phyloP scores from a whole-genome alignment of 1,140 invertebrate species.

The Cydia amplana region DNA sequence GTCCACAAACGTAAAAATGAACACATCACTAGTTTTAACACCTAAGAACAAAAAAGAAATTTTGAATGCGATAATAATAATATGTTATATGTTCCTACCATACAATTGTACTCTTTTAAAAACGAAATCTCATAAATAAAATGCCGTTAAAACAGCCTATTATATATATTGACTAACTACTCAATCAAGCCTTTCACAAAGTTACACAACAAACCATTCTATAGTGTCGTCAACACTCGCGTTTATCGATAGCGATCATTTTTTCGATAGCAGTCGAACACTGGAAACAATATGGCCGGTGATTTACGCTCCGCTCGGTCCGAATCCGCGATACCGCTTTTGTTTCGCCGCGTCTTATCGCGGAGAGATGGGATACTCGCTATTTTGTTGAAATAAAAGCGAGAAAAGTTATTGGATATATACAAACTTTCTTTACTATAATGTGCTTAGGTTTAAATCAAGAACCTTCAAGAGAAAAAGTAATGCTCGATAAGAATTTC shows the following conservation, averaged over 20 bases:
- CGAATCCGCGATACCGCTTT: constrained; percentile 75
- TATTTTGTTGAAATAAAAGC: constrained; percentile 31
- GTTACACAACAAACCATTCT: constrained; percentile 28
- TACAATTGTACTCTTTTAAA: too few relatives aligned
- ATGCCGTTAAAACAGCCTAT: not conserved
- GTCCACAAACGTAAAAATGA: too few relatives aligned
- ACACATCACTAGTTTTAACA: too few relatives aligned
- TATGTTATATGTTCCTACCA: too few relatives aligned
- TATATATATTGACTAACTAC: not conserved
- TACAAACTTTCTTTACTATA: not conserved
- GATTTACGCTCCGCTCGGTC: constrained; percentile 71
- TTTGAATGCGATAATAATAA: not conserved
- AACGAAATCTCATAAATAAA: too few relatives aligned
- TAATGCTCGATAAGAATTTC: too few relatives aligned
- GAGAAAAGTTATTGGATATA: constrained; percentile 4
- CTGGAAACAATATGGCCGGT: constrained; percentile 63
- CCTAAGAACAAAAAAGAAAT: too few relatives aligned
- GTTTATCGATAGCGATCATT: constrained; percentile 41
- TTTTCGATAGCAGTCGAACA: constrained; percentile 51
- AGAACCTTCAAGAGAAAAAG: too few relatives aligned
- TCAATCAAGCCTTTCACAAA: constrained; percentile 29
- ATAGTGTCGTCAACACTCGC: constrained; percentile 34
- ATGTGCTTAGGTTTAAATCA: too few relatives aligned
- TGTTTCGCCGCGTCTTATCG: constrained; percentile 75
- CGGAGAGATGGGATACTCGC: constrained; percentile 51